Evolutionary conservation across 2,888 invertebrate species (phyloP), one percentile per base, ranked within the genome.

Genomic region (Ashinkailepas kermadecensis): DNA sequence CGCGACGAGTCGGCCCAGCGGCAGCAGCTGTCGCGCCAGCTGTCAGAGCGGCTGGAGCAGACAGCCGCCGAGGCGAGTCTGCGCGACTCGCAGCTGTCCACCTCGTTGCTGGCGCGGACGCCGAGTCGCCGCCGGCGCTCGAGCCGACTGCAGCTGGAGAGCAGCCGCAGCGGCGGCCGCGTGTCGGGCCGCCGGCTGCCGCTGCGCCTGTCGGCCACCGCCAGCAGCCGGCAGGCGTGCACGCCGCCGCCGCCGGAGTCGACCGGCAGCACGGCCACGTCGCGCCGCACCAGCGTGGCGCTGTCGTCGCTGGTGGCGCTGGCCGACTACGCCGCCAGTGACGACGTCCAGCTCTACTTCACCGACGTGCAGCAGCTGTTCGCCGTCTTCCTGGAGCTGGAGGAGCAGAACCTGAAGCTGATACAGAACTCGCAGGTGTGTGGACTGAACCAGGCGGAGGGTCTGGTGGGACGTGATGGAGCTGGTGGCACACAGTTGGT

Each of bases 391-490:
- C 57, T 23, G 13, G 79, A 79, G 25, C 58, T 79, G n/a, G 79
- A 79, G 58, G 79, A 79, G 13, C 58, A 79, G 57, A 79, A 79
- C 79, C 79, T 79, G 23, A 79, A 79, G 79, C 59, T 79, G 58
- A 79, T 79, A 12, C 57, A 79, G 79, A 57, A 79, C 57, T 79
- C 74, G 21, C 74, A 74, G 74, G 74, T 74, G 10, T 3, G 74
- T 70, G 25, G 10, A 39, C 39, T 39, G 39, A 4, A 39, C 39
- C 39, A 4, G 39, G 4, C 39, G 2, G 4, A 39, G 39, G 39
- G 39, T 4, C 39, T 39, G 39, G 39, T 39, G 39, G 39, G 39
- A 39, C 4, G 39, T 39, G 39, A 39, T 39, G 39, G 39, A 4
- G 39, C 39, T 39, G 39, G 39, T 39, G 39, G 39, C 39, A 4